These are phyloP conservation scores for Elanus axillaris DNA, from an alignment of 2,113 vertebrate genomes.

Conservation along the genomic window DNA sequence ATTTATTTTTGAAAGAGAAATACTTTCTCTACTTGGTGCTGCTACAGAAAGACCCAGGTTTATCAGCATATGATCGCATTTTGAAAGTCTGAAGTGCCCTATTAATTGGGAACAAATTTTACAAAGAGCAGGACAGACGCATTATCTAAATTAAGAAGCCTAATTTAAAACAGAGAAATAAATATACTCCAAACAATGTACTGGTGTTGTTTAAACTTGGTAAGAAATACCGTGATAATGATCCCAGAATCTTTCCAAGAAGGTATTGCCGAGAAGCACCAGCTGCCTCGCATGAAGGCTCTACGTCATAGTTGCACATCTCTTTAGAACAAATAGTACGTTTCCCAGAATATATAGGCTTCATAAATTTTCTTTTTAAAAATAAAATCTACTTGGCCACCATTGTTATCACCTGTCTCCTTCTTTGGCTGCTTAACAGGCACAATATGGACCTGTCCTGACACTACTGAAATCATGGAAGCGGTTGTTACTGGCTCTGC, in stretches of 20 bases:
- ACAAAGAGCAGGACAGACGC: neutral
- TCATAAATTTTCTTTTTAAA: neutral
- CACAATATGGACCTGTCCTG: neutral
- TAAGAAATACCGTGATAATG: neutral
- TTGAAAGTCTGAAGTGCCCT: neutral
- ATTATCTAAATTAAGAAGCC: slow-evolving; percentile 6
- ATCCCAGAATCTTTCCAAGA: neutral
- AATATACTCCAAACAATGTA: neutral
- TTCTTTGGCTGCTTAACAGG: neutral
- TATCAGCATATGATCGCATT: slow-evolving; percentile 11
- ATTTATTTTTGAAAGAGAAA: neutral
- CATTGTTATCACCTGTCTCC: neutral
- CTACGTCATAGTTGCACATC: neutral
- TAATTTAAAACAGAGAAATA: neutral
- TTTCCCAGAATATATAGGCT: neutral
- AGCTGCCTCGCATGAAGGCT: neutral
- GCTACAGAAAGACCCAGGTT: neutral
- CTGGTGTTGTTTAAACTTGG: neutral
- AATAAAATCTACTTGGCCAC: neutral
- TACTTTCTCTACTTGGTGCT: neutral
- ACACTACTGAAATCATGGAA: neutral
- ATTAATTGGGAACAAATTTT: slow-evolving; percentile 29
- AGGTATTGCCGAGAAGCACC: neutral
- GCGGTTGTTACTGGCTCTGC: fast-evolving
- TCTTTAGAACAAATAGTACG: neutral